Conservation (phyloP, 2,113 vertebrate genomes). For the Odocoileus hemionus region DNA sequence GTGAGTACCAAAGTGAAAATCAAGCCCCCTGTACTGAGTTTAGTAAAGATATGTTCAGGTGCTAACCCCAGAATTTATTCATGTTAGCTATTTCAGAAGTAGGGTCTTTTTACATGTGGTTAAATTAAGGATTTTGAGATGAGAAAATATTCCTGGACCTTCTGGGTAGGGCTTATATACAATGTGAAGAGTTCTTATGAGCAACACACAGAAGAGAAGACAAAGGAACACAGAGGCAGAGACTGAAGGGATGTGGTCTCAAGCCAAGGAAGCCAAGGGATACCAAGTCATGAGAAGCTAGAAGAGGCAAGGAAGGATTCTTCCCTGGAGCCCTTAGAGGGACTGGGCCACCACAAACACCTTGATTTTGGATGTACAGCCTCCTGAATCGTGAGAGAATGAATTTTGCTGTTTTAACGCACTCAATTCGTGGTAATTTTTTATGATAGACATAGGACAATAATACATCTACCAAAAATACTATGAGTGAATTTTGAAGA, state of each 20-base stretch:
- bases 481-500: background rate
- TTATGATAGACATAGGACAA: background rate
- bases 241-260: background rate
- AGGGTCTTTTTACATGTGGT: background rate
- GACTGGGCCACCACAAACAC: accelerated
- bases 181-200: background rate
- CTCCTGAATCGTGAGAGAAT: background rate
- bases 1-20: background rate
- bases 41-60: background rate
- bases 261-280: background rate
- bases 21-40: background rate
- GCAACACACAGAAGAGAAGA: background rate
- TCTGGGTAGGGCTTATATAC: background rate
- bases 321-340: background rate
- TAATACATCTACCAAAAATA: background rate
- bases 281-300: background rate
- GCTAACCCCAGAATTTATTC: background rate
- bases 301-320: background rate
- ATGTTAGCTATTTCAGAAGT: background rate
- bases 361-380: background rate
- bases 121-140: background rate
- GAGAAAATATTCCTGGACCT: background rate
- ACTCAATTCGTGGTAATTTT: background rate
- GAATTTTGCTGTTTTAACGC: background rate
- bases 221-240: background rate